Percentiles rank a stretch among this genome's conserved stretches.
phyloP scores from a whole-genome alignment of 2,113 vertebrate genomes.

The Scortum barcoo region DNA sequence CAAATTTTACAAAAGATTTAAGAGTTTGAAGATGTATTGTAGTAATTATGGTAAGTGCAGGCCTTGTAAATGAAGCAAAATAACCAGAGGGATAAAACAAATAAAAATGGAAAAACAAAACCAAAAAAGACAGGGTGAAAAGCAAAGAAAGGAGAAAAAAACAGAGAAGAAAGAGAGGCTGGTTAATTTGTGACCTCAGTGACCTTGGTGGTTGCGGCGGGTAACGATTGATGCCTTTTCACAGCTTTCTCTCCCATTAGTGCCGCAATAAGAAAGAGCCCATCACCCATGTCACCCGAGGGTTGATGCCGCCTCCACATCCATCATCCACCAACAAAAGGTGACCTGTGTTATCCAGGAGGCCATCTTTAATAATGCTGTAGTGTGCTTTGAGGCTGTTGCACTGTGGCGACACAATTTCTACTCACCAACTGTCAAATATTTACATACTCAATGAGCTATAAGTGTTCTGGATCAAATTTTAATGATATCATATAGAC shows the following conservation, averaged over 20 bases:
- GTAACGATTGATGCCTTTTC: constrained; percentile 43
- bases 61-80: background rate
- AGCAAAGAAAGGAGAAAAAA: background rate
- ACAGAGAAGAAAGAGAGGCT: constrained; percentile 5
- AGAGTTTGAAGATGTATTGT: background rate
- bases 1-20: background rate
- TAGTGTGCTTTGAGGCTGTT: constrained; percentile 10
- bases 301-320: constrained; percentile 44
- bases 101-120: background rate
- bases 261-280: constrained; percentile 19
- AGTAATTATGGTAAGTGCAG: background rate
- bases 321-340: constrained; percentile 56
- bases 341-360: constrained; percentile 40
- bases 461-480: background rate
- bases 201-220: constrained; percentile 18
- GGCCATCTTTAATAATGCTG: constrained; percentile 17
- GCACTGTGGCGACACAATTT: background rate
- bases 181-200: constrained; percentile 27
- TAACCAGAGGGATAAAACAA: background rate
- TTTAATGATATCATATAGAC: background rate
- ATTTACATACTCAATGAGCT: background rate
- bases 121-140: background rate
- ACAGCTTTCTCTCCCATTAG: constrained; percentile 48
- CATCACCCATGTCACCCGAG: constrained; percentile 46
- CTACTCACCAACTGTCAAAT: background rate